These are phyloP conservation scores for Chironomus riparius DNA, from an alignment of 2,888 invertebrate genomes.

Conservation along the genomic window DNA sequence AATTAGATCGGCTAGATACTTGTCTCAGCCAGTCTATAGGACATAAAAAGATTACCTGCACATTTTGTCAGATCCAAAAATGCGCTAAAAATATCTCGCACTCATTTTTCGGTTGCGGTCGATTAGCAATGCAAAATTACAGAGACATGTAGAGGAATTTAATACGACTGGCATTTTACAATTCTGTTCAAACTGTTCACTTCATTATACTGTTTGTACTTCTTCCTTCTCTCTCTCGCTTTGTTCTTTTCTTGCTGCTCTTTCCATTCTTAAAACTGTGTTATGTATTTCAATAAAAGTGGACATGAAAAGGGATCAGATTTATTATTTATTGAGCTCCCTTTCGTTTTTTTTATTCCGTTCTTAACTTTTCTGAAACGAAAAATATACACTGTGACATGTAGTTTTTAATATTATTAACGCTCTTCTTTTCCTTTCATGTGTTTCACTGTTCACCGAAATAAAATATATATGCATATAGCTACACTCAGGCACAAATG, in stretches of 20 bases:
- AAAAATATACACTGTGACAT: conserved; percentile 13
- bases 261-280: neutral
- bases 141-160: neutral
- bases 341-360: neutral
- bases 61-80: neutral
- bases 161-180: neutral
- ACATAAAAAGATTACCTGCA: too few species aligned
- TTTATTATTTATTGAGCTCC: conserved; percentile 24
- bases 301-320: conserved; percentile 27
- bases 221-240: neutral
- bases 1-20: neutral
- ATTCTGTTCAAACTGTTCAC: conserved; percentile 23
- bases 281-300: conserved; percentile 20
- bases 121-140: conserved; percentile 6
- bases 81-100: neutral
- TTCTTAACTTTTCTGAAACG: neutral
- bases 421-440: neutral
- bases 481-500: too few species aligned
- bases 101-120: neutral
- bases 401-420: conserved; percentile 19
- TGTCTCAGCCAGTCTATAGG: neutral
- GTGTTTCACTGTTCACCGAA: neutral
- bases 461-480: too few species aligned
- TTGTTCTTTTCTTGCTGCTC: too few species aligned
- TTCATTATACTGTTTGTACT: conserved; percentile 24